phyloP scores from a whole-genome alignment of 2,113 vertebrate genomes.

The Trachemys scripta region DNA sequence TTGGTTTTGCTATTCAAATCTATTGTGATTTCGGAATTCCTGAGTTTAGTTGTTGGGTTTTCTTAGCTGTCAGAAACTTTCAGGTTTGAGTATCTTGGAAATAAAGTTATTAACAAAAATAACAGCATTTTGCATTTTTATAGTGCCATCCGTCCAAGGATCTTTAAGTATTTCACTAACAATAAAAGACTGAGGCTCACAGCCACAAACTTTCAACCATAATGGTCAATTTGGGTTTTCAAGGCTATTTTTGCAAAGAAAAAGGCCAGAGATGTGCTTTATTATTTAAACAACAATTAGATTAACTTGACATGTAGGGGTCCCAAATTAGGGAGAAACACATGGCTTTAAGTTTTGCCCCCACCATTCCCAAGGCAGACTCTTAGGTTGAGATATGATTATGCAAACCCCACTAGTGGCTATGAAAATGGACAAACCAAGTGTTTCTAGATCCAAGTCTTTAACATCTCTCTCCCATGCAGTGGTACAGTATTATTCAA shows the following conservation, averaged over 20 bases:
- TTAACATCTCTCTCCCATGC: neutral
- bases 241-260: neutral
- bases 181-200: neutral
- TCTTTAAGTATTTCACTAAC: neutral
- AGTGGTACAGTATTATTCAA: neutral
- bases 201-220: rapidly evolving
- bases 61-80: neutral
- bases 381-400: neutral
- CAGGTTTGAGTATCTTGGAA: neutral
- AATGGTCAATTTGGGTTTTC: neutral
- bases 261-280: neutral
- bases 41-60: conserved; percentile 11
- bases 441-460: neutral
- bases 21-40: conserved; percentile 20
- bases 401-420: neutral
- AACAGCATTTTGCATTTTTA: neutral
- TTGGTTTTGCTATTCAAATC: conserved; percentile 54
- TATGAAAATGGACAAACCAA: neutral
- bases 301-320: neutral
- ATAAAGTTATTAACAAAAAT: neutral
- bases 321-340: neutral
- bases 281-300: neutral
- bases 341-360: neutral
- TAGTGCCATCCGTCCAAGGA: neutral
- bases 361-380: rapidly evolving